A percentile compares a stretch with the other conserved stretches of the same genome.
These are phyloP conservation scores for Bicyclus anynana DNA, from an alignment of 1,140 invertebrate genomes.

Conservation along the genomic window DNA sequence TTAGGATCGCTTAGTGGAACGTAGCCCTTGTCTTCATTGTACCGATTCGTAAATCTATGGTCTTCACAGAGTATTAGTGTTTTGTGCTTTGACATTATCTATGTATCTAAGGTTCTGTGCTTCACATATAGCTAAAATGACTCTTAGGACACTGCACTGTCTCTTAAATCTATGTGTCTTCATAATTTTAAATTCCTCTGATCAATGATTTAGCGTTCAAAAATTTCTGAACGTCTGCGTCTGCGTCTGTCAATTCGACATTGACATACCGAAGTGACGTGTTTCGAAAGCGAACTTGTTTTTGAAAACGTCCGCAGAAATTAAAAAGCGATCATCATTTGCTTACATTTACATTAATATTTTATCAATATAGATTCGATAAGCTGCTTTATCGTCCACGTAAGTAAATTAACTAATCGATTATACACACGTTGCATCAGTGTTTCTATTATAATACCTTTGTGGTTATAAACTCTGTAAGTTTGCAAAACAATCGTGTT, in stretches of 20 bases:
- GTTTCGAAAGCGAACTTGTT: conserved; percentile 17
- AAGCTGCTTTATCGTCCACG: conserved; percentile 45
- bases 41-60: too few relatives aligned
- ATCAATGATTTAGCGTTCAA: too few relatives aligned
- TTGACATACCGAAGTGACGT: conserved; percentile 26
- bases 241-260: neutral
- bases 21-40: too few relatives aligned
- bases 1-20: too few relatives aligned
- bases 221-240: neutral
- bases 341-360: conserved; percentile 20
- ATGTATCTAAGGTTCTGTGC: too few relatives aligned
- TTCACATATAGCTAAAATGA: too few relatives aligned
- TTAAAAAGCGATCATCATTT: conserved; percentile 2
- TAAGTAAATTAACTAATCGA: conserved; percentile 24
- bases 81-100: too few relatives aligned
- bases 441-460: neutral
- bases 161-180: too few relatives aligned
- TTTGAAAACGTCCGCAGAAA: conserved; percentile 48
- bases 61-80: too few relatives aligned
- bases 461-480: neutral
- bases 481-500: neutral
- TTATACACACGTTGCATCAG: neutral
- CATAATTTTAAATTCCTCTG: too few relatives aligned
- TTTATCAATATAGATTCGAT: conserved; percentile 47
- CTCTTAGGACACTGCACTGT: too few relatives aligned